Evolutionary conservation across 30 jellyfish, hydroid and myxozoan genomes (phyloP), one percentile per base, ranked within the genome.

Genomic region (Hydractinia symbiolongicarpus): DNA sequence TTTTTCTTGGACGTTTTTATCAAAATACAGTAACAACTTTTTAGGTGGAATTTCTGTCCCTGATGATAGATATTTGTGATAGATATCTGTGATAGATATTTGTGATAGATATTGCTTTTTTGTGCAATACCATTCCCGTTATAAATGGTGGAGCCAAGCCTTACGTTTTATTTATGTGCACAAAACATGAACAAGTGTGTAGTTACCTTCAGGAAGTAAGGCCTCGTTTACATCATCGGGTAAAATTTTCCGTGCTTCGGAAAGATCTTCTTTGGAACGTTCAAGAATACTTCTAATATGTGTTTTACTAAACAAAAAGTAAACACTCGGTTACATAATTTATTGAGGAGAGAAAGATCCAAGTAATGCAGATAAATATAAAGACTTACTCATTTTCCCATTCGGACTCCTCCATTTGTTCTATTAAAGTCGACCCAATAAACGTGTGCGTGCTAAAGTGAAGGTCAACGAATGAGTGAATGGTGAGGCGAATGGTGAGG

Each of bases 171-270:
- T 30, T 30, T 30, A 30, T 30, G 44, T 30, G 44, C 2, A n/a
- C n/a, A n/a, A n/a, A n/a, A n/a, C n/a, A n/a, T n/a, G 2, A 30
- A 30, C 44, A 30, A 30, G 44, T 2, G 44, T 30, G 52, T 21
- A 51, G 16, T 55, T 49, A 89, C 96, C 96, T 83, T 89, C 89
- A 9, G 96, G 96, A 11, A 89, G 82, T 10, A 89, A 72, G 5
- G 81, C 79, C 30, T 78, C 88, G 53, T 86, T 86, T 56, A 79
- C 94, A 53, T 89, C 96, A 81, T 84, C 94, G 13, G 94, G 96
- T 58, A 88, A 51, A 8, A 89, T 79, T 52, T 86, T 79, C 50
- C 85, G 76, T 17, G 89, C 88, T 53, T 84, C 91, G 13, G 86
- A 83, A 57, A 89, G 73, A 52, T 89, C 84, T 79, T 89, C 95